These are phyloP conservation scores for Volucella zonaria DNA, from an alignment of 2,888 invertebrate genomes.

Conservation along the genomic window DNA sequence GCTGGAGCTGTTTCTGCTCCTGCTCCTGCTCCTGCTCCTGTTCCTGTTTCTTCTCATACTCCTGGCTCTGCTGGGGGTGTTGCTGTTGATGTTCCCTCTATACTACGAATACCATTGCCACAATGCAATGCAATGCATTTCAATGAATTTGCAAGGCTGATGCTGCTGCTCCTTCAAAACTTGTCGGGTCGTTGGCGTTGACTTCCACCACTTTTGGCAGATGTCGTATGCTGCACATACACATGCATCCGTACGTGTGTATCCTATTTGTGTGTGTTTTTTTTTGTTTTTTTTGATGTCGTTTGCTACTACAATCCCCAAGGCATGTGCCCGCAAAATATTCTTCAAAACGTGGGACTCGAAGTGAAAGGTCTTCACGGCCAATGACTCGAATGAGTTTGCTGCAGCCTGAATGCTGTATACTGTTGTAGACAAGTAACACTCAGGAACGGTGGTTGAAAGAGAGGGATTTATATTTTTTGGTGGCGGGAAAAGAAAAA, in stretches of 20 bases:
- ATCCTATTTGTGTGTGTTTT: not conserved
- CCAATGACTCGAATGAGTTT: conserved; percentile 46
- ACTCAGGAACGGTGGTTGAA: no score
- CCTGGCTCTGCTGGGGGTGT: not conserved
- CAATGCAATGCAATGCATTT: conserved; percentile 45
- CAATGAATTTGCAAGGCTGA: conserved; percentile 56
- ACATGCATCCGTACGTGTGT: not conserved
- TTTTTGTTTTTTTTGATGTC: conserved; percentile 5
- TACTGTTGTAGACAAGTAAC: not conserved
- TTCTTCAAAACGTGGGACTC: conserved; percentile 11
- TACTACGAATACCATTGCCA: not conserved
- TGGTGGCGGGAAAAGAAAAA: conserved; percentile 12
- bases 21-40: no score
- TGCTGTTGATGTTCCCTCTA: no score
- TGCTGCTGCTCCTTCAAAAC: conserved; percentile 23
- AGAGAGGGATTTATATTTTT: not conserved
- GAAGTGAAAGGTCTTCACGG: conserved; percentile 34
- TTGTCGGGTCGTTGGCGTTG: conserved; percentile 67
- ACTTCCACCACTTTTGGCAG: conserved; percentile 42
- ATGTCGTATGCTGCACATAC: not conserved
- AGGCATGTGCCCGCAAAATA: conserved; percentile 48
- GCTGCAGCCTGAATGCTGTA: conserved; percentile 25
- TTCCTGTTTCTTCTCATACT: no score
- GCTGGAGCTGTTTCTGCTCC: not conserved
- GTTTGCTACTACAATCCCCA: conserved; percentile 30